Conservation (phyloP, 2,797 vertebrate genomes). For the Nasua narica region DNA sequence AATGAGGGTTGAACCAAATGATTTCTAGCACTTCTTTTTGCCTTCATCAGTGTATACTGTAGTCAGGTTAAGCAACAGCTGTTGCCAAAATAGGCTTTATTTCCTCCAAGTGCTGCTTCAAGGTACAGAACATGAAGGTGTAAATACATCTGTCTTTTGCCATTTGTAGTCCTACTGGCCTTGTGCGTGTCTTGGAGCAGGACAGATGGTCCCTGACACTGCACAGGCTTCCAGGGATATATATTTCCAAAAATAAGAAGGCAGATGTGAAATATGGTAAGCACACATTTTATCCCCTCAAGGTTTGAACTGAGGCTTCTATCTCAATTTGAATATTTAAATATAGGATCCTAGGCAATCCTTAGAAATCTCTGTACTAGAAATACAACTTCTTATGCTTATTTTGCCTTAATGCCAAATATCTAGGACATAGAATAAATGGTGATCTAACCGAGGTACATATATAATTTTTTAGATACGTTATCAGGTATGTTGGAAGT, state of each 20-base stretch:
- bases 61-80: constrained; percentile 87
- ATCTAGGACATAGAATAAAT: constrained; percentile 67
- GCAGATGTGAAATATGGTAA: constrained; percentile 87
- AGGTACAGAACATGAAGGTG: constrained; percentile 93
- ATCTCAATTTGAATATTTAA: constrained; percentile 83
- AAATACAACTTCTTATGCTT: constrained; percentile 77
- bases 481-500: constrained; percentile 59
- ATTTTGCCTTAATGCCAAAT: constrained; percentile 74
- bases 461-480: constrained; percentile 52
- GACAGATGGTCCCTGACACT: constrained; percentile 91
- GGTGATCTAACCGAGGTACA: constrained; percentile 42
- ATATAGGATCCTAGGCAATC: constrained; percentile 76
- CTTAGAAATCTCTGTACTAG: constrained; percentile 75
- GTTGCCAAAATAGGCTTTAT: constrained; percentile 82
- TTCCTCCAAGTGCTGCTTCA: constrained; percentile 86
- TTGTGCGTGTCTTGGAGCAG: constrained; percentile 81
- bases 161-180: constrained; percentile 81
- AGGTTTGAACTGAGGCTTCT: constrained; percentile 83
- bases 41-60: constrained; percentile 69
- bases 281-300: constrained; percentile 83
- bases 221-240: constrained; percentile 79
- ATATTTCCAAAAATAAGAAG: constrained; percentile 83
- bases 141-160: constrained; percentile 92
- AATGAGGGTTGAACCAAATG: neutral
- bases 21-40: constrained; percentile 28